Evolutionary conservation across 2,797 vertebrate species (phyloP), one percentile per base, ranked within the genome.

Genomic region (Gobio occitaniae): DNA sequence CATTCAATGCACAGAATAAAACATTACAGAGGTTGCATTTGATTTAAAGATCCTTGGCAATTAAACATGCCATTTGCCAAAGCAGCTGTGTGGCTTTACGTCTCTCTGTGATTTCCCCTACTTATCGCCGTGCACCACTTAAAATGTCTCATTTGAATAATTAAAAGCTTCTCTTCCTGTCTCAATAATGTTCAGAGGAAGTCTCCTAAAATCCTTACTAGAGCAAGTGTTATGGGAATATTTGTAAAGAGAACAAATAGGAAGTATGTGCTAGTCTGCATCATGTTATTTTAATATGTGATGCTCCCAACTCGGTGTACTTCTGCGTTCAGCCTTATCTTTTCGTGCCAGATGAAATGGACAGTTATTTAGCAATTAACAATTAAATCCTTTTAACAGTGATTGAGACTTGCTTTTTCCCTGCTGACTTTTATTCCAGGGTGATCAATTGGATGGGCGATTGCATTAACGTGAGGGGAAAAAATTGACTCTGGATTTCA

Each of bases 361-460:
- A 88, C 85, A 78, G 36, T 78, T 90, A 90, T 80, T 89, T 71
- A 86, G 86, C 77, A 81, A 89, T 89, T 87, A 80, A 78, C 77
- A 68, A 85, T 86, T 78, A 85, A 90, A 90, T 88, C 75, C 87
- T 87, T 77, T 90, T 82, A 87, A 82, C 70, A 70, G 80, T 86
- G 87, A 72, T 76, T 76, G 32, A 84, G 84, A 86, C 48, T 82
- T 87, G 59, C 38, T 52, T 84, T 89, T 84, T 65, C 87, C 74
- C 84, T 81, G 87, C 90, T 90, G 87, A 92, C 68, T 88, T 76
- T 93, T 2, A 90, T 93, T 92, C 59, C 81, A 95, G 94, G 93
- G 89, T 89, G 90, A 90, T 89, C 83, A 68, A 48, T 79, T 38
- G 85, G 78, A 38, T 47, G 82, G 82, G 76, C 54, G 66, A 84